phyloP scores from a whole-genome alignment of 1,140 invertebrate genomes.

The Meloidogyne exigua region DNA sequence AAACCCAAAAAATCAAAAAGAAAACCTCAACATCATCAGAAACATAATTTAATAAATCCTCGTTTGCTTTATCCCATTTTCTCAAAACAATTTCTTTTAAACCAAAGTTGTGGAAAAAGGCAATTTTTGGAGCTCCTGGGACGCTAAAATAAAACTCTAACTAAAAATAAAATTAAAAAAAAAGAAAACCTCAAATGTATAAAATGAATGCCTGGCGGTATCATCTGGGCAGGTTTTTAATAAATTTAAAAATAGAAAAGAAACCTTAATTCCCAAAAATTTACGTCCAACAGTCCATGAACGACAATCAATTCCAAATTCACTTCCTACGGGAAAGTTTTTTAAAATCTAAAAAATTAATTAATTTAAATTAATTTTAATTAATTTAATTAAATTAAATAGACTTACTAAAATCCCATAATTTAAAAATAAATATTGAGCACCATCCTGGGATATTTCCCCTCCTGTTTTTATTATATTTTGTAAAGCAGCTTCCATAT shows the following conservation, averaged over 20 bases:
- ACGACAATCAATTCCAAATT: conserved; percentile 94
- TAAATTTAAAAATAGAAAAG: background rate
- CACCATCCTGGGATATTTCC: conserved; percentile 77
- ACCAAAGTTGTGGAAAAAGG: conserved; percentile 85
- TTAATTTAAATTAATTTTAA: conserved; percentile 48
- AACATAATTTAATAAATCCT: conserved; percentile 59
- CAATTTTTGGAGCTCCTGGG: conserved; percentile 73
- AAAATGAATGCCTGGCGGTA: conserved; percentile 92
- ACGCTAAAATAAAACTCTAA: conserved; percentile 70
- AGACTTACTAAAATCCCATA: conserved; percentile 69
- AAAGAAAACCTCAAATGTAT: conserved; percentile 69
- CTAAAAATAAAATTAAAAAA: background rate
- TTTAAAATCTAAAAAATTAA: conserved; percentile 74
- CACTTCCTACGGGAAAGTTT: conserved; percentile 80
- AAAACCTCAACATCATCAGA: conserved; percentile 68
- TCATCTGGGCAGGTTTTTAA: conserved; percentile 71
- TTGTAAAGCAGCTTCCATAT: background rate
- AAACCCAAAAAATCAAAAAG: conserved; percentile 63
- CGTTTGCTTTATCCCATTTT: conserved; percentile 74
- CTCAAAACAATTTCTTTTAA: conserved; percentile 79
- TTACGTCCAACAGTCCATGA: conserved; percentile 86
- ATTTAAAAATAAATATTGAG: conserved; percentile 76
- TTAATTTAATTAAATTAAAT: background rate
- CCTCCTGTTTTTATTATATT: conserved; percentile 53
- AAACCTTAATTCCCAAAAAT: conserved; percentile 84